Percentiles rank a stretch among this genome's conserved stretches.
Conservation (phyloP, 2,113 vertebrate genomes). For the Elgaria multicarinata region DNA sequence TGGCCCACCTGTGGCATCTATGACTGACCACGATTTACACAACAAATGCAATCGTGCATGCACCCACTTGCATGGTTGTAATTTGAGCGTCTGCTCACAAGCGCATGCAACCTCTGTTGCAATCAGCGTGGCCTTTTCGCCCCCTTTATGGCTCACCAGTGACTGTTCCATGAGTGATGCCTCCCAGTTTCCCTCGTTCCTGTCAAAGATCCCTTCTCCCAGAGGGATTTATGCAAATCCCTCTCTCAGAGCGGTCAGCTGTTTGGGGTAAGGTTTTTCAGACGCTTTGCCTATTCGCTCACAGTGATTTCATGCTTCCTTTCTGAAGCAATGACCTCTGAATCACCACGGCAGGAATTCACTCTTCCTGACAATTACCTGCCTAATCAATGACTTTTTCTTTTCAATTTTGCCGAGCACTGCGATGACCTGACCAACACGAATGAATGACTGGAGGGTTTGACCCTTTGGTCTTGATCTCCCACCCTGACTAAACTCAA, state of each 20-base stretch:
- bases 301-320: not conserved
- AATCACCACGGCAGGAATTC: not conserved
- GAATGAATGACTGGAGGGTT: too few relatives aligned
- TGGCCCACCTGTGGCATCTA: too few relatives aligned
- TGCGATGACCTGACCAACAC: too few relatives aligned
- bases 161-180: not conserved
- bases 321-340: not conserved
- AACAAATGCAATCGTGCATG: not conserved
- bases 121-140: not conserved
- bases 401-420: too few relatives aligned
- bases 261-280: not conserved
- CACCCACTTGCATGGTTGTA: not conserved
- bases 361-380: too few relatives aligned
- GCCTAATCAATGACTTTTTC: too few relatives aligned
- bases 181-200: not conserved
- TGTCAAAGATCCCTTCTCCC: too few relatives aligned
- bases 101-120: not conserved
- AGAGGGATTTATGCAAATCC: slow-evolving; percentile 4
- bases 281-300: not conserved
- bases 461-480: too few relatives aligned
- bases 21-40: not conserved
- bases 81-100: not conserved
- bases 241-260: not conserved
- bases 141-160: not conserved
- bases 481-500: too few relatives aligned